Evolutionary conservation across 2,797 vertebrate genomes (phyloP).

Genomic region (Pogonophryne albipinna): DNA sequence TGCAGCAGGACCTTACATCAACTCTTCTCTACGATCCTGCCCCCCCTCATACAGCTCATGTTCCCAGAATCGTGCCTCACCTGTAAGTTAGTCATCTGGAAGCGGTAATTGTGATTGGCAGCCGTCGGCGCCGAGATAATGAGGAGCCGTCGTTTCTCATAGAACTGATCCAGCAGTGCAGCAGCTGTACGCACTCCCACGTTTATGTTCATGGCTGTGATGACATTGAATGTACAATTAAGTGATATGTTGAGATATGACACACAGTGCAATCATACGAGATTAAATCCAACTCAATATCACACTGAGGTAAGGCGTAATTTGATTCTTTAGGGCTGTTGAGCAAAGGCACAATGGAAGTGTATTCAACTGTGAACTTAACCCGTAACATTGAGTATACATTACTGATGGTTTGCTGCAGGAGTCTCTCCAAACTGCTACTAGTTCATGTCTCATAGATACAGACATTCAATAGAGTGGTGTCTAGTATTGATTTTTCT

Average conservation of each 20-base stretch:
- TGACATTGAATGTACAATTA: constrained; percentile 48
- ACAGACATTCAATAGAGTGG: constrained; percentile 15
- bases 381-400: constrained; percentile 1
- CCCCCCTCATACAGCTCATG: background rate
- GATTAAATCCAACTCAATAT: constrained; percentile 10
- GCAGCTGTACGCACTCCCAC: constrained; percentile 93
- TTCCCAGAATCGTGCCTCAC: constrained; percentile 77
- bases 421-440: background rate
- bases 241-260: constrained; percentile 19
- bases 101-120: constrained; percentile 95
- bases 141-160: constrained; percentile 95
- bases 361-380: constrained; percentile 2
- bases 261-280: constrained; percentile 3
- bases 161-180: constrained; percentile 96
- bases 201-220: constrained; percentile 95
- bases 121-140: constrained; percentile 96
- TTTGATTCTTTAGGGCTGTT: constrained; percentile 1
- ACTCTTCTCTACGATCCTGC: constrained; percentile 1
- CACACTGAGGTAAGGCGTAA: background rate
- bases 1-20: background rate
- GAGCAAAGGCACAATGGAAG: background rate
- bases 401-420: constrained; percentile 17
- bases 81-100: constrained; percentile 96
- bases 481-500: constrained; percentile 37
- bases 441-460: constrained; percentile 20